Evolutionary conservation across 30 jellyfish, hydroid and myxozoan species (phyloP).

Genomic region (Turritopsis dohrnii): DNA sequence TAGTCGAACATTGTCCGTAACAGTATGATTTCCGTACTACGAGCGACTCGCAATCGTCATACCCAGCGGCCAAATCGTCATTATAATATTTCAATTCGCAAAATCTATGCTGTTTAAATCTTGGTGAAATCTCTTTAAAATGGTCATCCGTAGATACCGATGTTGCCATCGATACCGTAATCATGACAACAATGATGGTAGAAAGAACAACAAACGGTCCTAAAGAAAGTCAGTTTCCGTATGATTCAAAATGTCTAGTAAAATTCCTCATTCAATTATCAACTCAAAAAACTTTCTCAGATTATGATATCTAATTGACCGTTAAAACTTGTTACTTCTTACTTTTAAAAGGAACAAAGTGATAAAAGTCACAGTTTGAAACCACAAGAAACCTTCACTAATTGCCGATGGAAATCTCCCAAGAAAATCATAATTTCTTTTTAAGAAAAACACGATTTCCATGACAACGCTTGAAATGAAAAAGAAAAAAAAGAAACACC

Average conservation of each 20-base stretch:
- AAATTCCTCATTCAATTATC: neutral
- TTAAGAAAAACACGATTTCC: too few relatives aligned
- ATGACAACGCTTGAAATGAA: too few relatives aligned
- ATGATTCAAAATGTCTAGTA: neutral
- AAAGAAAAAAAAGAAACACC: too few relatives aligned
- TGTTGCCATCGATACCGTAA: neutral
- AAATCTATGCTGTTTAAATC: neutral
- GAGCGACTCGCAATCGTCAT: neutral
- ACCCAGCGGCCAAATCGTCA: neutral
- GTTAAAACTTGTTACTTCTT: too few relatives aligned
- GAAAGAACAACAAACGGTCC: neutral
- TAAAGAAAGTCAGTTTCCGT: neutral
- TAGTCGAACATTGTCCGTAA: constrained; percentile 2
- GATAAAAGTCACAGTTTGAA: too few relatives aligned
- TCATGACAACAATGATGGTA: neutral
- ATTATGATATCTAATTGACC: neutral
- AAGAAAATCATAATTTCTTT: too few relatives aligned
- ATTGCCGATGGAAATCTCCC: too few relatives aligned
- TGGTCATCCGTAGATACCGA: neutral
- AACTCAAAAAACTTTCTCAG: neutral
- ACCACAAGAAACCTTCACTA: too few relatives aligned
- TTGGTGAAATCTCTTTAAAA: neutral
- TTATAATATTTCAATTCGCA: neutral
- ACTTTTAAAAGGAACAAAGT: too few relatives aligned
- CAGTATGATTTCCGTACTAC: neutral